Evolutionary conservation across 2,888 invertebrate genomes (phyloP), one percentile per base, ranked within the genome.

Genomic region (Yponomeuta malinellus): DNA sequence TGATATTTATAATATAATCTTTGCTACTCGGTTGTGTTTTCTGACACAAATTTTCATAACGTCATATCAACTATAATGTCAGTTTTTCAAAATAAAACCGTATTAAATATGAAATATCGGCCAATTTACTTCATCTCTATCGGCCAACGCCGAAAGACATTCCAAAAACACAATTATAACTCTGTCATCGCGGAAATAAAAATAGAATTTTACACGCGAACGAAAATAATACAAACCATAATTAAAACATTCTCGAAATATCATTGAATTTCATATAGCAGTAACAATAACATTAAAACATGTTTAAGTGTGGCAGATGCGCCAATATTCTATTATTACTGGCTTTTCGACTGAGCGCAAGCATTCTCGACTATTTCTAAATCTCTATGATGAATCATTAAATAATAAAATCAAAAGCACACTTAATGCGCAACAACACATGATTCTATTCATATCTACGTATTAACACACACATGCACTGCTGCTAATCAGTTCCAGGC

Each of bases 361-460:
- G 84, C 89, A 90, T 90, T 91, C 90, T 89, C 82, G 83, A 89
- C 91, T 91, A 90, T 91, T 92, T 91, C 91, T 87, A 92, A 88
- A 92, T 87, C 88, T 89, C 89, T 87, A 87, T 90, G 89, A 90
- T 92, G 92, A 92, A 88, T 92, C 92, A 92, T 91, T 92, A 91
- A 91, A 91, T 92, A 91, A 92, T 92, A 91, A 92, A 92, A 92
- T 91, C 85, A 79, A 87, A 89, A 90, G 90, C 90, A 86, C 86
- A 90, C 91, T 91, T 91, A 91, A 91, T 90, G 89, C 91, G 83
- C 86, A 83, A 84, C 84, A 86, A 86, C 89, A 87, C 84, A 82
- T 80, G 81, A 81, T 80, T 84, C 84, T 89, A 86, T 89, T 88
- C 88, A 84, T 82, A 85, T 84, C 83, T 79, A 79, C 81, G 82